A percentile compares a stretch with the other conserved stretches of the same genome.
Evolutionary conservation across 2,888 invertebrate genomes (phyloP).

Genomic region (Andrena trimmerana): DNA sequence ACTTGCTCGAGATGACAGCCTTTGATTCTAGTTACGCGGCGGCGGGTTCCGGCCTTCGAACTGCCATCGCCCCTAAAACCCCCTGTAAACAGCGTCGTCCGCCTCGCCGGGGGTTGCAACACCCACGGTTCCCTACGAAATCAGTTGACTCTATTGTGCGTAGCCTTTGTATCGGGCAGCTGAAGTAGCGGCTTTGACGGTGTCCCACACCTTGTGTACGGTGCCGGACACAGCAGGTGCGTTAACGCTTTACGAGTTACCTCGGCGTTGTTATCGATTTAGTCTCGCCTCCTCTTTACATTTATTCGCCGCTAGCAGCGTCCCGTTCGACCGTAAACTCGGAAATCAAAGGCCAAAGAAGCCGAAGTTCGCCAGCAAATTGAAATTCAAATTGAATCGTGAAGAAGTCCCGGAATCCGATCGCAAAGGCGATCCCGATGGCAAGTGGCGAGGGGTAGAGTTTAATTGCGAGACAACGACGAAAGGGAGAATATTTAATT

Average conservation of each 20-base stretch:
- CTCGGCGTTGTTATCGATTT: slow-evolving; percentile 46
- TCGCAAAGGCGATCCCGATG: slow-evolving; percentile 5
- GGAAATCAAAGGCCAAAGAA: slow-evolving; percentile 29
- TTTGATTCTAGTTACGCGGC: slow-evolving; percentile 71
- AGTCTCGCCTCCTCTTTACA: slow-evolving; percentile 43
- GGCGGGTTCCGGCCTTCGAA: slow-evolving; percentile 52
- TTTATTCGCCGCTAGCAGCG: slow-evolving; percentile 26
- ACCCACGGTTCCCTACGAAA: slow-evolving; percentile 55
- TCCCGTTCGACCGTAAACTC: slow-evolving; percentile 15
- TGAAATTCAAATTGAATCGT: slow-evolving; percentile 41
- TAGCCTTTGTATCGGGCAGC: slow-evolving; percentile 66
- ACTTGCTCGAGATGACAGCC: slow-evolving; percentile 74
- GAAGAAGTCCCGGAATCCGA: slow-evolving; percentile 9
- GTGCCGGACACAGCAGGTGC: slow-evolving; percentile 53
- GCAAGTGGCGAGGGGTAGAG: slow-evolving; percentile 1
- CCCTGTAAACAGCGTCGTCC: slow-evolving; percentile 56
- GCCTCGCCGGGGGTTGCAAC: slow-evolving; percentile 31
- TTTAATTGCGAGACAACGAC: slow-evolving; percentile 45
- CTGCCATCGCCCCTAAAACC: slow-evolving; percentile 58
- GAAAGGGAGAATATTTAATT: slow-evolving; percentile 28
- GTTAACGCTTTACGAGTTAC: slow-evolving; percentile 53
- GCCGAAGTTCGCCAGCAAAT: not conserved
- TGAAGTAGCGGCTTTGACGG: slow-evolving; percentile 69
- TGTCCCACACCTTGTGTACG: slow-evolving; percentile 58
- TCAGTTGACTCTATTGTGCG: slow-evolving; percentile 67